Evolutionary conservation across 2,113 vertebrate genomes (phyloP).

Genomic region (Microtus ochrogaster): DNA sequence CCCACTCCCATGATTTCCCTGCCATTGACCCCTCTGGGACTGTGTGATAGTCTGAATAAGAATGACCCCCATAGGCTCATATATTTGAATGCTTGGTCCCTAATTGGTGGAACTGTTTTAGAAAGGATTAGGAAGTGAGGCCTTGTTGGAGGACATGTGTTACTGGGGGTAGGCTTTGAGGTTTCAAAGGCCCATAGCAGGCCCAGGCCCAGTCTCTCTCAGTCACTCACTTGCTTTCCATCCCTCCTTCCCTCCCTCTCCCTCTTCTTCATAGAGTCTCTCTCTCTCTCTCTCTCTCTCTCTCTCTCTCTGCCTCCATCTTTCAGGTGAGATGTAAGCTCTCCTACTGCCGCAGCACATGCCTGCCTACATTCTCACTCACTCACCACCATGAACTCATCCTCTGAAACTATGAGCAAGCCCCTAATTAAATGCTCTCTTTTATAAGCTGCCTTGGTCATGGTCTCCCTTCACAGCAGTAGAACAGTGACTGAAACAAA

Average conservation of each 20-base stretch:
- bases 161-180: not conserved
- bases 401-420: not conserved
- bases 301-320: not conserved
- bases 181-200: not conserved
- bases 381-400: not conserved
- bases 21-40: too few species aligned
- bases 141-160: not conserved
- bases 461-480: not conserved
- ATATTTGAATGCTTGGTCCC: not conserved
- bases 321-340: not conserved
- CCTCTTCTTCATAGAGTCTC: not conserved
- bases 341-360: not conserved
- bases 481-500: not conserved
- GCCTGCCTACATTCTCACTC: not conserved
- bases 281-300: not conserved
- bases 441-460: not conserved
- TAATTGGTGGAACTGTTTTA: not conserved
- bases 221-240: not conserved
- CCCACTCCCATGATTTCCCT: not conserved
- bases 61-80: not conserved
- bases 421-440: not conserved
- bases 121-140: not conserved
- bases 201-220: not conserved
- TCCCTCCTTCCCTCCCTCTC: not conserved
- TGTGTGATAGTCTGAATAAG: not conserved